Evolutionary conservation across 2,888 invertebrate genomes (phyloP).

Genomic region (Lithophane leautieri): DNA sequence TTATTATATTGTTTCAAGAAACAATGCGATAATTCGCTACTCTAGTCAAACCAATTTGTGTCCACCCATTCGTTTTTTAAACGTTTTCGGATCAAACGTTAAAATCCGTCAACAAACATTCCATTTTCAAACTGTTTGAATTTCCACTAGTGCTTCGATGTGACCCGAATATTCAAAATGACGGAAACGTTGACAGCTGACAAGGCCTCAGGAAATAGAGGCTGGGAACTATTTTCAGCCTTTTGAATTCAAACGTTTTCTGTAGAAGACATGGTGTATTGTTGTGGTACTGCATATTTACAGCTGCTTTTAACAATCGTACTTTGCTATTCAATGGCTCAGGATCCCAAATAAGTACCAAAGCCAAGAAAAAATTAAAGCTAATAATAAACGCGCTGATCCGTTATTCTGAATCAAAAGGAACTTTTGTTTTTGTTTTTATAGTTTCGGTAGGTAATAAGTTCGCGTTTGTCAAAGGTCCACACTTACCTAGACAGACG

Average conservation of each 20-base stretch:
- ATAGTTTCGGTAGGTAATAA: too few relatives aligned
- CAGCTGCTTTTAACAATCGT: not conserved
- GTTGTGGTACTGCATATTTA: not conserved
- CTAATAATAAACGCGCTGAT: not conserved
- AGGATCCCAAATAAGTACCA: not conserved
- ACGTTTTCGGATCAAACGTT: not conserved
- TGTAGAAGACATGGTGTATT: conserved; percentile 8
- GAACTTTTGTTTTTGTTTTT: not conserved
- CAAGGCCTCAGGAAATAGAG: conserved; percentile 44
- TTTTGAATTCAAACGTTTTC: conserved; percentile 23
- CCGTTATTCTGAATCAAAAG: not conserved
- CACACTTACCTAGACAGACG: not conserved
- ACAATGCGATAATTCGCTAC: not conserved
- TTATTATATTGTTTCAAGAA: too few relatives aligned
- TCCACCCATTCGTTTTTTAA: conserved; percentile 9
- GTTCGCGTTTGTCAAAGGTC: not conserved
- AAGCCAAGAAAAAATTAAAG: not conserved
- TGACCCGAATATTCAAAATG: conserved; percentile 39
- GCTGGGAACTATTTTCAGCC: conserved; percentile 18
- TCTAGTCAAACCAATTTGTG: not conserved
- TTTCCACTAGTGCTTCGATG: conserved; percentile 28
- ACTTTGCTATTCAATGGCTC: not conserved
- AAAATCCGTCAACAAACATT: conserved; percentile 13
- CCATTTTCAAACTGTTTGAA: conserved; percentile 37
- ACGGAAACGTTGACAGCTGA: conserved; percentile 38